phyloP scores from a whole-genome alignment of 2,113 vertebrate species.

The Empidonax traillii region DNA sequence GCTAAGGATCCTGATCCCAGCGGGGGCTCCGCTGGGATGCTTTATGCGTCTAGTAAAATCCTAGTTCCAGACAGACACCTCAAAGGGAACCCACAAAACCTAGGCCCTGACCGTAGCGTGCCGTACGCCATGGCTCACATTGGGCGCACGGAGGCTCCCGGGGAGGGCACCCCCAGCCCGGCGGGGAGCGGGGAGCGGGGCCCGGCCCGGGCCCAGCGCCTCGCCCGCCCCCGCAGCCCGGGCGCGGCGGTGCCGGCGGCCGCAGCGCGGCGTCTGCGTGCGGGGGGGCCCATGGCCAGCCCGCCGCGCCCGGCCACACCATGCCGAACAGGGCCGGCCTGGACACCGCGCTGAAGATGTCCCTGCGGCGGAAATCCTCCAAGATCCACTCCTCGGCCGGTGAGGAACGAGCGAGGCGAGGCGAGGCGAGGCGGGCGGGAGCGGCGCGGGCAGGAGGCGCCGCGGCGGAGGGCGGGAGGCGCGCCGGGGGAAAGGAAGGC shows the following conservation, averaged over 20 bases:
- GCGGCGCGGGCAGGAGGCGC: not conserved
- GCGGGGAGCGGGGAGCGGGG: not conserved
- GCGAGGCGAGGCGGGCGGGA: not conserved
- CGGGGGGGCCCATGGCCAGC: not conserved
- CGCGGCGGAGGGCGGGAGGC: not conserved
- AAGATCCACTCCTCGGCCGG: slow-evolving; percentile 54
- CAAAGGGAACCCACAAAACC: rapidly evolving
- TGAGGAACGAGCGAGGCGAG: not conserved
- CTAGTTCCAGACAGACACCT: not conserved
- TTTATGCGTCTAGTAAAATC: not conserved
- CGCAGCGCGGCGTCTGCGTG: not conserved
- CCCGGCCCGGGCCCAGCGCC: not conserved
- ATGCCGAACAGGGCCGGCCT: slow-evolving; percentile 29
- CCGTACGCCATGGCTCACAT: rapidly evolving
- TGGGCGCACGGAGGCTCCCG: not conserved
- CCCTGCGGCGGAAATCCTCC: slow-evolving; percentile 44
- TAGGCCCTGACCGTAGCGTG: not conserved
- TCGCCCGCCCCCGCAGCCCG: not conserved
- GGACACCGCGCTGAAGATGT: slow-evolving; percentile 47
- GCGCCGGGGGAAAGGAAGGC: not conserved
- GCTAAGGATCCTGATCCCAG: not conserved
- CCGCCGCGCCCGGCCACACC: not conserved
- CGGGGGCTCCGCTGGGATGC: not conserved
- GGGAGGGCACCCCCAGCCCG: not conserved
- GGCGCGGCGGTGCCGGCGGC: not conserved